phyloP scores from a whole-genome alignment of 2,888 invertebrate species.

The Digitonthophagus gazella region DNA sequence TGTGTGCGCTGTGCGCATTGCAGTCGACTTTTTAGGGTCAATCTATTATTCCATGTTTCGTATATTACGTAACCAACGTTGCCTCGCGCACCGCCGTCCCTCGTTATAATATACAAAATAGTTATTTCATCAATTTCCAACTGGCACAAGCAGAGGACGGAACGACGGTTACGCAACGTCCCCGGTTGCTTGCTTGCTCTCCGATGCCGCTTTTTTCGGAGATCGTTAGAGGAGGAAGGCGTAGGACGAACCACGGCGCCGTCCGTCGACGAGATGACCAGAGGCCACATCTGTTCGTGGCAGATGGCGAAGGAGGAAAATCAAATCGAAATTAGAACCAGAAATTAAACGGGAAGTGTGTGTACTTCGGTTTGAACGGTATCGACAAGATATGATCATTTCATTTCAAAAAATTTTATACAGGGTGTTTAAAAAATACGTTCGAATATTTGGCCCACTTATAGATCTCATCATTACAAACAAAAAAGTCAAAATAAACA shows the following conservation, averaged over 20 bases:
- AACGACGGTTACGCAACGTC: neutral
- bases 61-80: constrained; percentile 12
- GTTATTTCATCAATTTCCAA: neutral
- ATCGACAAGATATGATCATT: too few species aligned
- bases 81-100: neutral
- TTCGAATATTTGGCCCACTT: too few species aligned
- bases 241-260: neutral
- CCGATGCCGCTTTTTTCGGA: neutral
- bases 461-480: too few species aligned
- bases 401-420: too few species aligned
- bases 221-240: neutral
- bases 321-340: neutral
- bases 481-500: too few species aligned
- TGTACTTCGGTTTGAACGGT: neutral
- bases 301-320: neutral
- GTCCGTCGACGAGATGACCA: neutral
- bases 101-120: neutral
- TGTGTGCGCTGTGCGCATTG: constrained; percentile 3
- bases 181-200: too few species aligned
- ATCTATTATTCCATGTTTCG: constrained; percentile 18
- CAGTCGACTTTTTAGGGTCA: constrained; percentile 9
- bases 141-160: neutral
- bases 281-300: neutral
- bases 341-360: neutral
- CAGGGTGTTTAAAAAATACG: too few species aligned